These are phyloP conservation scores for Periophthalmus magnuspinnatus DNA, from an alignment of 2,797 vertebrate species.

Conservation along the genomic window DNA sequence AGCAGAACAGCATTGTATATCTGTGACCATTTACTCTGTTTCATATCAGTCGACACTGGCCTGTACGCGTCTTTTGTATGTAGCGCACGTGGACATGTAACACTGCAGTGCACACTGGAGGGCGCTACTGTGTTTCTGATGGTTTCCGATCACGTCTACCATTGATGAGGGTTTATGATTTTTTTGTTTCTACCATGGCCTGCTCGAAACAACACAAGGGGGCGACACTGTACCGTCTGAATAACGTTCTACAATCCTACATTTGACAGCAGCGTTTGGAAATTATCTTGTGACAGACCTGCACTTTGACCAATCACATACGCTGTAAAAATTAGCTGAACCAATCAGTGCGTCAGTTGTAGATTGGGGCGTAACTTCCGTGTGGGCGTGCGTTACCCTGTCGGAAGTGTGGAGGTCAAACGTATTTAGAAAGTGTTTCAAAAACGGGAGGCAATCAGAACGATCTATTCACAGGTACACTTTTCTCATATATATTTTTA, in stretches of 20 bases:
- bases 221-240: not conserved
- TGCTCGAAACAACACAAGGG: not conserved
- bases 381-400: conserved; percentile 41
- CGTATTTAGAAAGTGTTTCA: conserved; percentile 15
- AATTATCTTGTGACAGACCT: conserved; percentile 17
- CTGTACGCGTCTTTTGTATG: not conserved
- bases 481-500: not conserved
- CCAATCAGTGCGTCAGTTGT: conserved; percentile 32
- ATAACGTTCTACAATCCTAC: not conserved
- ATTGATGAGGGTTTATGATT: not conserved
- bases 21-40: no score
- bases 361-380: conserved; percentile 32
- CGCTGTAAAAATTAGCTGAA: fast-evolving
- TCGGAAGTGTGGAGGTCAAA: conserved; percentile 70
- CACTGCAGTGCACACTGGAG: not conserved
- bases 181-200: not conserved
- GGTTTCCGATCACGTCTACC: not conserved
- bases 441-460: conserved; percentile 28
- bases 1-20: not conserved
- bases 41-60: no score
- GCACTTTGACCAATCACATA: conserved; percentile 35
- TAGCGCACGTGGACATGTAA: conserved; percentile 3
- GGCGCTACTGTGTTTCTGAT: not conserved
- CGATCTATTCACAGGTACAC: not conserved
- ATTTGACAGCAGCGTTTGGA: not conserved